Evolutionary conservation across 2,113 vertebrate genomes (phyloP).

Genomic region (Nesogale talazaci): DNA sequence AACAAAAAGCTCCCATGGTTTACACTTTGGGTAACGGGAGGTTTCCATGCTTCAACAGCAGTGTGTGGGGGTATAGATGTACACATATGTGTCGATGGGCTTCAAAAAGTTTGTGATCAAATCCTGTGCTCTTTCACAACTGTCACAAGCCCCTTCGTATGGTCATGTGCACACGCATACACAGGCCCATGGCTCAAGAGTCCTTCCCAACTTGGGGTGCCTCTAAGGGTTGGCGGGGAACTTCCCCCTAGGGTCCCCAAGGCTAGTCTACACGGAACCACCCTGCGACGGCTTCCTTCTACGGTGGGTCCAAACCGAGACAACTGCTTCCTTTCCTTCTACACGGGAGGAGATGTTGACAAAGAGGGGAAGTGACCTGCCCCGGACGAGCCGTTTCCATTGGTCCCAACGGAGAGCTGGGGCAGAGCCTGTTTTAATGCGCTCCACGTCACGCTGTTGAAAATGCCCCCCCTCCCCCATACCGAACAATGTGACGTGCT

Average conservation of each 20-base stretch:
- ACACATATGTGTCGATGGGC: too few species aligned
- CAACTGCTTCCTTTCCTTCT: background rate
- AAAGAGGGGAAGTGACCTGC: background rate
- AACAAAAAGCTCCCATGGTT: too few species aligned
- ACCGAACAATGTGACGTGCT: background rate
- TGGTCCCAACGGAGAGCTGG: background rate
- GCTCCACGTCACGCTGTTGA: background rate
- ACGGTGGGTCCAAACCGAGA: background rate
- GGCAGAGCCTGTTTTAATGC: background rate
- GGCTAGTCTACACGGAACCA: background rate
- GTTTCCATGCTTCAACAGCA: too few species aligned
- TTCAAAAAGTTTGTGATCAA: too few species aligned
- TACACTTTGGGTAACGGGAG: too few species aligned
- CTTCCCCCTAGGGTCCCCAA: background rate
- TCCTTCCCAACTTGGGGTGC: too few species aligned
- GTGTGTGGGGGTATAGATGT: too few species aligned
- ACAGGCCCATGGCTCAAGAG: too few species aligned
- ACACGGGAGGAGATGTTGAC: background rate
- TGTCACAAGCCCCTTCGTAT: too few species aligned
- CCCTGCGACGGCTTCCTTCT: background rate
- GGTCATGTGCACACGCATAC: too few species aligned
- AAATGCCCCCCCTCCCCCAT: conserved; percentile 1
- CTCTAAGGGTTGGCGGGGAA: background rate
- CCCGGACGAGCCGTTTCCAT: background rate
- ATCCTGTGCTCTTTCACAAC: too few species aligned